Evolutionary conservation across 2,113 vertebrate genomes (phyloP).

Genomic region (Lonchura striata): DNA sequence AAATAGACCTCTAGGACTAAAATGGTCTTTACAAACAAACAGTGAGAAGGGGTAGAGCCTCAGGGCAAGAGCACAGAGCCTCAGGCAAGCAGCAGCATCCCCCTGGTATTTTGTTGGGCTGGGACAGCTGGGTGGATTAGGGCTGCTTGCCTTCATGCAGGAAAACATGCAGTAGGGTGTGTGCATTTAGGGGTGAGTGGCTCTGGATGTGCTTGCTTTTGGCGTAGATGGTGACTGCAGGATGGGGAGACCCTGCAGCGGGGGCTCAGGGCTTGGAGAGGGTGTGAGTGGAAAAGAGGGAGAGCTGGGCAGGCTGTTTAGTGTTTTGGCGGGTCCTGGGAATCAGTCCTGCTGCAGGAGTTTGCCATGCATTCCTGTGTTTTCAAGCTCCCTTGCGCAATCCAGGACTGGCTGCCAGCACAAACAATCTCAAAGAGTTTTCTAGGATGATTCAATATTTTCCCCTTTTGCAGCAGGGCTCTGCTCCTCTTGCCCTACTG

Average conservation of each 20-base stretch:
- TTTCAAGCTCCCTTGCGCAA: not conserved
- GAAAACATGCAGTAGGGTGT: not conserved
- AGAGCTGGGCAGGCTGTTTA: rapidly evolving
- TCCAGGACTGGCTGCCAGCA: not conserved
- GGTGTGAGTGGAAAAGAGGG: not conserved
- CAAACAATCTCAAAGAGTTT: not conserved
- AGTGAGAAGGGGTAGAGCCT: not conserved
- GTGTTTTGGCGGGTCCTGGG: not conserved
- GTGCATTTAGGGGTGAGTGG: not conserved
- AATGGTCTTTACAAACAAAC: not conserved
- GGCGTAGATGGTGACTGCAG: not conserved
- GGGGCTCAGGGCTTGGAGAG: not conserved
- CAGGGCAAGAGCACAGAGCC: not conserved
- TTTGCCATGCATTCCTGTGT: not conserved
- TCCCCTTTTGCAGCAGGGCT: not conserved
- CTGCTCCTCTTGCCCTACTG: not conserved
- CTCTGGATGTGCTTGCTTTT: not conserved
- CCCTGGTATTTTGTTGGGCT: not conserved
- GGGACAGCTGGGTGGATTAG: not conserved
- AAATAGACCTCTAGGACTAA: not conserved
- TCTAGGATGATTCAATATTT: not conserved
- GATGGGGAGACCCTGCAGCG: not conserved
- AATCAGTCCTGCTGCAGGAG: not conserved
- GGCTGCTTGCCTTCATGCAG: not conserved
- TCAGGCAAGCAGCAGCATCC: not conserved